Percentiles rank a stretch among this genome's conserved stretches.
phyloP scores from a whole-genome alignment of 2,888 invertebrate species.

The Oligia strigilis region DNA sequence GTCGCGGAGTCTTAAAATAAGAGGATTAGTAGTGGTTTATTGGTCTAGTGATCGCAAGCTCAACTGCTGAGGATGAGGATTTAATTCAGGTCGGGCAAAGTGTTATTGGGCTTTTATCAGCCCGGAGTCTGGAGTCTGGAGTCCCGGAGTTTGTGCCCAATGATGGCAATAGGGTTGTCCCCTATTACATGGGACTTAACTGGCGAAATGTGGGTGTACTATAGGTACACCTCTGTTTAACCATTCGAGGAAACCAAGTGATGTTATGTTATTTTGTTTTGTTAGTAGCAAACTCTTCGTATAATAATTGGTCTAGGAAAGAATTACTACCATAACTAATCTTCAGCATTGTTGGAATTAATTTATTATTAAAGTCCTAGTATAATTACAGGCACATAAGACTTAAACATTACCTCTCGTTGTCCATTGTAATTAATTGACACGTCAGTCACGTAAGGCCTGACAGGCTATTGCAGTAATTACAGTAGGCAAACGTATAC shows the following conservation, averaged over 20 bases:
- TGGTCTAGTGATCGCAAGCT: background rate
- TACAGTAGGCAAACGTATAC: background rate
- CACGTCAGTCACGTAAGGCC: conserved; percentile 19
- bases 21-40: background rate
- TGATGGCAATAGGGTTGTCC: too few relatives aligned
- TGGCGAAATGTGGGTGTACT: too few relatives aligned
- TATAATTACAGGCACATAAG: background rate
- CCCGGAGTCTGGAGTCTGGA: too few relatives aligned
- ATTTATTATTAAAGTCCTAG: background rate
- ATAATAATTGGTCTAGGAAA: background rate
- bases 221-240: background rate
- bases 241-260: background rate
- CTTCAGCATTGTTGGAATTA: background rate
- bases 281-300: background rate
- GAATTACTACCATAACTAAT: background rate
- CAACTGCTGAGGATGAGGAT: background rate
- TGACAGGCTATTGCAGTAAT: conserved; percentile 29
- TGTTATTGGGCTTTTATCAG: background rate
- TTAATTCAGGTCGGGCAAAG: background rate
- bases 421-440: conserved; percentile 24
- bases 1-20: background rate
- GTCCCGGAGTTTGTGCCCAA: too few relatives aligned
- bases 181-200: too few relatives aligned
- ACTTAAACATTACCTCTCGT: background rate
- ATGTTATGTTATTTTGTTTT: background rate